Evolutionary conservation across 1,140 invertebrate genomes (phyloP).

Genomic region (Brachionus rotundiformis): DNA sequence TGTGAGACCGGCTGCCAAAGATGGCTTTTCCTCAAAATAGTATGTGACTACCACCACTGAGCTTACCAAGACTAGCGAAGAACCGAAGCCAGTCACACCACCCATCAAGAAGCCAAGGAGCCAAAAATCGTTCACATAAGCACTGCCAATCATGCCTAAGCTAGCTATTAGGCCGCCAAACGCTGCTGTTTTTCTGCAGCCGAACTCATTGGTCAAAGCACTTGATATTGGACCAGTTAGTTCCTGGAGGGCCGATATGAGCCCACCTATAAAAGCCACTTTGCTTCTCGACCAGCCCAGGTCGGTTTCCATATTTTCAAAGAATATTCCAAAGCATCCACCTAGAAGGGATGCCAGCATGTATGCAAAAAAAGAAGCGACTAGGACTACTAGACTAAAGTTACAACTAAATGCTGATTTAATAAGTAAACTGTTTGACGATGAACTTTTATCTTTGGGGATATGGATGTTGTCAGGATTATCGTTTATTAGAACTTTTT

Average conservation of each 20-base stretch:
- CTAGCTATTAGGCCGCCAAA: conserved; percentile 29
- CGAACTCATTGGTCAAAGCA: conserved; percentile 30
- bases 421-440: not conserved
- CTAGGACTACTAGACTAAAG: conserved; percentile 15
- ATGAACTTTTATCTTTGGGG: not conserved
- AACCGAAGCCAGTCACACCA: conserved; percentile 6
- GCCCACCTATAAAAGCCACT: conserved; percentile 26
- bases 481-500: not conserved
- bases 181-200: conserved; percentile 40
- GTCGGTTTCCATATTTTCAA: conserved; percentile 45
- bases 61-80: conserved; percentile 37
- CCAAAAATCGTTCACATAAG: conserved; percentile 11
- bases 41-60: conserved; percentile 47
- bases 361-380: conserved; percentile 36
- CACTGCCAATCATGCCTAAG: conserved; percentile 20
- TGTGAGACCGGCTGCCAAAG: conserved; percentile 45
- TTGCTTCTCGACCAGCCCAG: conserved; percentile 35
- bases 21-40: conserved; percentile 51
- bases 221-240: conserved; percentile 48
- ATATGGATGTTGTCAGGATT: not conserved
- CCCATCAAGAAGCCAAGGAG: conserved; percentile 43
- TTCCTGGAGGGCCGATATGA: conserved; percentile 36
- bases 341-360: conserved; percentile 35
- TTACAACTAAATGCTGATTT: conserved; percentile 22
- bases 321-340: conserved; percentile 47